Conservation (phyloP, 2,113 vertebrate species). For the Noctilio leporinus region DNA sequence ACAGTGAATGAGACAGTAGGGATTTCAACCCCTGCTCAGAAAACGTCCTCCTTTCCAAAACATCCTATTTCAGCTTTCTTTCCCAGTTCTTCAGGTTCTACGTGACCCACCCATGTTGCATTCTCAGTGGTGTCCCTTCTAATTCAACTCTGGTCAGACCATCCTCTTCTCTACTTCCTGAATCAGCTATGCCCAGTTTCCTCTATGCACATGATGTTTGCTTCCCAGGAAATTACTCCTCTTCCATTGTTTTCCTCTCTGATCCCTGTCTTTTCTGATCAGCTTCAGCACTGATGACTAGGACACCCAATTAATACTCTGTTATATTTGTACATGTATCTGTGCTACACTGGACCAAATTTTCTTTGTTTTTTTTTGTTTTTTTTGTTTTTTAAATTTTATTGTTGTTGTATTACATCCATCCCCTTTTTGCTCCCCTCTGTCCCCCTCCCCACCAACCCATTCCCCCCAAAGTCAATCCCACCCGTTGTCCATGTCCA, state of each 20-base stretch:
- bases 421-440: no score
- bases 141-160: background rate
- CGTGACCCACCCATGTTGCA: background rate
- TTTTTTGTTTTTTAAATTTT: no score
- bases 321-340: background rate
- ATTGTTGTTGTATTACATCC: no score
- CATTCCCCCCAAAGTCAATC: no score
- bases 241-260: background rate
- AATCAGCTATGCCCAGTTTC: background rate
- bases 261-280: background rate
- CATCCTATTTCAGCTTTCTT: background rate
- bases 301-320: background rate
- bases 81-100: background rate
- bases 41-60: background rate
- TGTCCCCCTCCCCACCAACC: no score
- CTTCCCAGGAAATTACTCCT: background rate
- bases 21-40: background rate
- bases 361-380: background rate
- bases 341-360: background rate
- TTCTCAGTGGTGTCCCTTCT: background rate
- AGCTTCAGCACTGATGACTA: background rate
- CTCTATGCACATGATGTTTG: background rate
- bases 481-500: no score
- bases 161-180: background rate
- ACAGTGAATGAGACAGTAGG: background rate